Evolutionary conservation across 2,113 vertebrate genomes (phyloP).

Genomic region (Nibea coibor): DNA sequence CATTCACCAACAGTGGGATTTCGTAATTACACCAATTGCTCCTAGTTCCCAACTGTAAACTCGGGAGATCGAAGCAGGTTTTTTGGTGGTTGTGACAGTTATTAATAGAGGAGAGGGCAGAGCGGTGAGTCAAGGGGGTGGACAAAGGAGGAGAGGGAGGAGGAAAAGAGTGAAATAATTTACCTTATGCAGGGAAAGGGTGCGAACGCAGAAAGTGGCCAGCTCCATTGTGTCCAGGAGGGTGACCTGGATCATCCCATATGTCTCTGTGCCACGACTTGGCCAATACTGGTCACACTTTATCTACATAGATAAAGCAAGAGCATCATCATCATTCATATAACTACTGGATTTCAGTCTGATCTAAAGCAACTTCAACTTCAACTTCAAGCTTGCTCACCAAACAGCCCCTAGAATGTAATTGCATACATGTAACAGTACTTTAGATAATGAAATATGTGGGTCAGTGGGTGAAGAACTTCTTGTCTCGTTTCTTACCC

Average conservation of each 20-base stretch:
- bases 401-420: not conserved
- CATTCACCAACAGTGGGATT: slow-evolving; percentile 20
- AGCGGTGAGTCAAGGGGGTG: slow-evolving; percentile 9
- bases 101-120: slow-evolving; percentile 18
- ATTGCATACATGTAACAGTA: not conserved
- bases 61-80: slow-evolving; percentile 35
- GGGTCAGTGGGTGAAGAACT: slow-evolving; percentile 24
- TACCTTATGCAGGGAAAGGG: slow-evolving; percentile 96
- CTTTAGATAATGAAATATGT: slow-evolving; percentile 1
- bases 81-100: slow-evolving; percentile 12
- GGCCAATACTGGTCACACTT: slow-evolving; percentile 99
- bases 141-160: not conserved
- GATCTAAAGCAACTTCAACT: not conserved
- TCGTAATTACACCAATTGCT: slow-evolving; percentile 32
- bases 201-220: slow-evolving; percentile 94
- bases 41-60: slow-evolving; percentile 17
- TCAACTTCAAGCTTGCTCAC: not conserved
- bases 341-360: not conserved
- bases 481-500: slow-evolving; percentile 80
- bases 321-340: not conserved
- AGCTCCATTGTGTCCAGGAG: slow-evolving; percentile 94
- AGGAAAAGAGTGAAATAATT: slow-evolving; percentile 1
- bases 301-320: slow-evolving; percentile 80
- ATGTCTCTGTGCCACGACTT: slow-evolving; percentile 92
- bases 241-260: slow-evolving; percentile 93